Conservation (phyloP, 2,113 vertebrate species). For the Cricetomys ansorgei region DNA sequence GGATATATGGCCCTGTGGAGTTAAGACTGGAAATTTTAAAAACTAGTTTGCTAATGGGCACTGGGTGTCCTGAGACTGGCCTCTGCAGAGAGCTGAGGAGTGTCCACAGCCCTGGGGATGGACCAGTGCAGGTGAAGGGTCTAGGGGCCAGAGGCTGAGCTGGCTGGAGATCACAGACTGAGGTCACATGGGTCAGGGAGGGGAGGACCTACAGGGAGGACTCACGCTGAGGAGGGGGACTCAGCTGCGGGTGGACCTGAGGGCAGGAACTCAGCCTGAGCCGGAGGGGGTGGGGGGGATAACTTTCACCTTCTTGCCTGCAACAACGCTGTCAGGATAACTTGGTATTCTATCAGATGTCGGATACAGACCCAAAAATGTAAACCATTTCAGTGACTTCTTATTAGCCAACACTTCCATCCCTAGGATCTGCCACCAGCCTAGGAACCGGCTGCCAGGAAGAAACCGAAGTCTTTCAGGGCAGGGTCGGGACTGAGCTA, state of each 20-base stretch:
- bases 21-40: not conserved
- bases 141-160: not conserved
- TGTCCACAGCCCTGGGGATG: not conserved
- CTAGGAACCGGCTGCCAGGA: not conserved
- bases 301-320: slow-evolving; percentile 82
- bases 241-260: not conserved
- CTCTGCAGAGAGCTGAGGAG: not conserved
- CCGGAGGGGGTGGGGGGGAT: not conserved
- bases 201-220: not conserved
- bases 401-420: slow-evolving; percentile 14
- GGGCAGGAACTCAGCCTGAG: not conserved
- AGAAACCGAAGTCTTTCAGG: not conserved
- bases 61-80: not conserved
- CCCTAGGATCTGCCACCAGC: not conserved
- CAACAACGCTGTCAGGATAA: slow-evolving; percentile 83
- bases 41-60: not conserved
- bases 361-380: slow-evolving; percentile 83
- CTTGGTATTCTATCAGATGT: slow-evolving; percentile 79
- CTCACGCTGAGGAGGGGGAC: not conserved
- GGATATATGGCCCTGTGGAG: not conserved
- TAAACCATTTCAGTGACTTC: slow-evolving; percentile 85
- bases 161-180: not conserved
- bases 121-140: not conserved
- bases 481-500: not conserved
- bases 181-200: not conserved